These are phyloP conservation scores for Drosophila sechellia DNA, from an alignment of 1,140 invertebrate species.

Conservation along the genomic window DNA sequence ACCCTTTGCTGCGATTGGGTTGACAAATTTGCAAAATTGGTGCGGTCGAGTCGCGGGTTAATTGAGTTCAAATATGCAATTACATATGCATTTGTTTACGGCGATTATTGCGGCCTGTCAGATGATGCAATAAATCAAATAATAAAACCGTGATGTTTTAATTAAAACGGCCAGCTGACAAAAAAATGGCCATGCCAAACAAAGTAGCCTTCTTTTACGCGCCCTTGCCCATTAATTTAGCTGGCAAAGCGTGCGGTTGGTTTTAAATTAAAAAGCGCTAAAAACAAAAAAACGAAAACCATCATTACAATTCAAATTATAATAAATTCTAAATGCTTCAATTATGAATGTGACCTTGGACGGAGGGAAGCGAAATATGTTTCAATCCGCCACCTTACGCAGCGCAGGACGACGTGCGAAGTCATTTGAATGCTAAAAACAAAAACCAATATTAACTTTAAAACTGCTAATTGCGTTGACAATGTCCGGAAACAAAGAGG, in stretches of 20 bases:
- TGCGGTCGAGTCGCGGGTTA: constrained; percentile 58
- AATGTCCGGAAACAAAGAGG: constrained; percentile 55
- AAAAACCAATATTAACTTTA: constrained; percentile 70
- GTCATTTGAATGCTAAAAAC: constrained; percentile 57
- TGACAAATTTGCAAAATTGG: constrained; percentile 60
- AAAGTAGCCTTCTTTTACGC: background rate
- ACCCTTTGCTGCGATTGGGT: constrained; percentile 1
- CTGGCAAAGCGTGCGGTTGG: constrained; percentile 56
- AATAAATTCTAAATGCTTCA: constrained; percentile 23
- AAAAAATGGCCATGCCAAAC: background rate
- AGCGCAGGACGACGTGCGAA: constrained; percentile 22
- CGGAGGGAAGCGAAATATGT: constrained; percentile 30
- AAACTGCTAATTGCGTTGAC: constrained; percentile 76
- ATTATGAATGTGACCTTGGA: constrained; percentile 39
- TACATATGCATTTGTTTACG: constrained; percentile 65
- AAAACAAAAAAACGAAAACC: constrained; percentile 7
- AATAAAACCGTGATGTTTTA: constrained; percentile 71
- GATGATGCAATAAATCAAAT: constrained; percentile 65
- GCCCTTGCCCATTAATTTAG: constrained; percentile 49
- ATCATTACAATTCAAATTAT: constrained; percentile 43
- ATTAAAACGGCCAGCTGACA: constrained; percentile 58
- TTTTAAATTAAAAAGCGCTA: constrained; percentile 69
- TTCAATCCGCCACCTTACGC: constrained; percentile 25
- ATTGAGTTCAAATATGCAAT: constrained; percentile 79
- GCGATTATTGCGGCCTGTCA: constrained; percentile 45